Evolutionary conservation across 2,888 invertebrate species (phyloP).

Genomic region (Dynastes hyllus): DNA sequence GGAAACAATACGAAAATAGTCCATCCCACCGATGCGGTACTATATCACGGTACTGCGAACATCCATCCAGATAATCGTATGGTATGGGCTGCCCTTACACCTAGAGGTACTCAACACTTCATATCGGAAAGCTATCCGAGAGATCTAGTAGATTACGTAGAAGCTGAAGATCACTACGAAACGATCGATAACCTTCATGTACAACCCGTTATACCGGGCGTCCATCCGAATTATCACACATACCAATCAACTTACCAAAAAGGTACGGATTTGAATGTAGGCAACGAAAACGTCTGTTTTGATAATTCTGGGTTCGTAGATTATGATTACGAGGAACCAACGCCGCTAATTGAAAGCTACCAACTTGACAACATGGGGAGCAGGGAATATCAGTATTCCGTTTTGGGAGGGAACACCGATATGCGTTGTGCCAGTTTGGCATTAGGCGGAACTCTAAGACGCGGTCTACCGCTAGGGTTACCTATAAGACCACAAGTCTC

Average conservation of each 20-base stretch:
- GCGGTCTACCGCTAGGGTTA: conserved; percentile 65
- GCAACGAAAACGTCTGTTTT: conserved; percentile 68
- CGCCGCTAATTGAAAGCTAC: conserved; percentile 83
- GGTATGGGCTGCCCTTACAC: conserved; percentile 88
- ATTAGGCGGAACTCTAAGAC: conserved; percentile 72
- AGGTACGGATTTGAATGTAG: conserved; percentile 54
- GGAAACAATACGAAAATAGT: conserved; percentile 63
- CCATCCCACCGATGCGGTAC: conserved; percentile 66
- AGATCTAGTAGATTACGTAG: conserved; percentile 71
- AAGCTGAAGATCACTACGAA: conserved; percentile 81
- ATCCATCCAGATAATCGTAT: conserved; percentile 66
- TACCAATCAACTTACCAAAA: conserved; percentile 57
- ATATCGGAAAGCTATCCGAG: conserved; percentile 79
- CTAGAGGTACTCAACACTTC: conserved; percentile 84
- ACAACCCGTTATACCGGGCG: conserved; percentile 62
- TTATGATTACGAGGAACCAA: conserved; percentile 87
- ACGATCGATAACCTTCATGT: conserved; percentile 77
- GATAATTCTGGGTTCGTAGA: conserved; percentile 85
- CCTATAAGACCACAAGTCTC: conserved; percentile 80
- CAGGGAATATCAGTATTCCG: conserved; percentile 69
- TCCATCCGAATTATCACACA: conserved; percentile 36
- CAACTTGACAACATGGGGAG: conserved; percentile 76
- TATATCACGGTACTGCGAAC: conserved; percentile 64
- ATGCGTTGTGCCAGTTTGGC: conserved; percentile 71
- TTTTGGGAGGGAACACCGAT: conserved; percentile 66